Percentiles rank a stretch among this genome's conserved stretches.
Conservation (phyloP, 1,140 invertebrate genomes). For the Musca domestica region DNA sequence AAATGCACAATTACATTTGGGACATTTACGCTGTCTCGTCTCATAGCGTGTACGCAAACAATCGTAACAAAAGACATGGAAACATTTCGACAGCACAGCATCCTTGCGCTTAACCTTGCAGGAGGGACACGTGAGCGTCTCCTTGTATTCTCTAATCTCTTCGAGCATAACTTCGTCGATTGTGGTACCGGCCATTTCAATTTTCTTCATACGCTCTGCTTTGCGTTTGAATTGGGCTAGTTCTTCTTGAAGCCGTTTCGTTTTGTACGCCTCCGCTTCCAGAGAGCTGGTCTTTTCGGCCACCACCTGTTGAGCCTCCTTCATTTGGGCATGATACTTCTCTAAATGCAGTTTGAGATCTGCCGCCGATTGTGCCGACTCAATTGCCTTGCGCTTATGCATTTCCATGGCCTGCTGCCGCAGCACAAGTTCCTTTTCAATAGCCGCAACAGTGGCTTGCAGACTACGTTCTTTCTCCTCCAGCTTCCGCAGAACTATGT, state of each 20-base stretch:
- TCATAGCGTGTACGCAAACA: conserved; percentile 98
- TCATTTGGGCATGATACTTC: conserved; percentile 95
- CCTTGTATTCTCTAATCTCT: conserved; percentile 97
- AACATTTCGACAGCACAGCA: conserved; percentile 98
- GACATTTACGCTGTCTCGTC: conserved; percentile 96
- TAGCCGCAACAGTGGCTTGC: conserved; percentile 86
- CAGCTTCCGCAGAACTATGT: conserved; percentile 88
- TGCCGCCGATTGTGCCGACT: conserved; percentile 91
- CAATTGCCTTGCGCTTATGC: conserved; percentile 96
- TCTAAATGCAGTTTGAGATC: conserved; percentile 96
- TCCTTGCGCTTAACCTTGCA: conserved; percentile 99
- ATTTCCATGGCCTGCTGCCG: conserved; percentile 94
- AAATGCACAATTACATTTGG: conserved; percentile 98
- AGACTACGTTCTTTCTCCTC: conserved; percentile 96
- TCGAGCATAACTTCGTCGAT: conserved; percentile 97
- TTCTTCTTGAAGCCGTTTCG: conserved; percentile 90
- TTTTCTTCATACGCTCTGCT: conserved; percentile 95
- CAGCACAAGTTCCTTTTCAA: conserved; percentile 90
- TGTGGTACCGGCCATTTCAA: conserved; percentile 92
- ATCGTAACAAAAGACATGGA: conserved; percentile 99
- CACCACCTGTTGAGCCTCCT: conserved; percentile 94
- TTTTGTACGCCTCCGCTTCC: conserved; percentile 96
- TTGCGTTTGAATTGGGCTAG: conserved; percentile 87
- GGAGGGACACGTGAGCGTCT: conserved; percentile 96
- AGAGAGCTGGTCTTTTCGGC: conserved; percentile 93